phyloP scores from a whole-genome alignment of 2,797 vertebrate genomes.

The Hoplostethus atlanticus region DNA sequence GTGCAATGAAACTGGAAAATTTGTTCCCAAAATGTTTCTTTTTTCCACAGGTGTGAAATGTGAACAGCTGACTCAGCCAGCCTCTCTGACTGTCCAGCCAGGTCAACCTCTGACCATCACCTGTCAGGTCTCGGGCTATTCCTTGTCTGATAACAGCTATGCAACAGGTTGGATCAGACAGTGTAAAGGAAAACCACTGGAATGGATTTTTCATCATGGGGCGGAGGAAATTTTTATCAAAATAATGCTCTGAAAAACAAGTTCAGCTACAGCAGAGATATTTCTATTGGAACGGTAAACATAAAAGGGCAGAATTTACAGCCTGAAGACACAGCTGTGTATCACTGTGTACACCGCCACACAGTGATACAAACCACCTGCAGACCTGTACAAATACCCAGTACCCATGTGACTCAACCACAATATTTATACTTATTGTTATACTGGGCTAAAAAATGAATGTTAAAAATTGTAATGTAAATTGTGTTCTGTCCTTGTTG shows the following conservation, averaged over 20 bases:
- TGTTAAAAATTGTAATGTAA: no score
- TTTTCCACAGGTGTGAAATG: no score
- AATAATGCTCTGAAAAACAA: slow-evolving; percentile 9
- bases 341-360: no score
- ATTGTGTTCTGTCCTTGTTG: no score
- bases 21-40: no score
- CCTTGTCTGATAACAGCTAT: slow-evolving; percentile 10
- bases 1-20: no score
- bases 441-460: no score
- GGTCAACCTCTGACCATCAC: slow-evolving; percentile 33
- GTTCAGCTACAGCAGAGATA: slow-evolving; percentile 19
- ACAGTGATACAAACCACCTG: background rate
- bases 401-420: no score
- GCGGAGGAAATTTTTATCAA: background rate
- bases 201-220: slow-evolving; percentile 15
- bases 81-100: no score
- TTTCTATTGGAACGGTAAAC: slow-evolving; percentile 21
- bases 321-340: no score
- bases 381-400: slow-evolving; percentile 19
- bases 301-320: slow-evolving; percentile 39
- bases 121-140: slow-evolving; percentile 38
- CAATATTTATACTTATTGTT: no score
- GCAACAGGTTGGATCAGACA: background rate
- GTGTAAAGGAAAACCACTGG: slow-evolving; percentile 24
- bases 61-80: no score